Conservation (phyloP, 2,888 invertebrate species). For the Agrotis segetum region DNA sequence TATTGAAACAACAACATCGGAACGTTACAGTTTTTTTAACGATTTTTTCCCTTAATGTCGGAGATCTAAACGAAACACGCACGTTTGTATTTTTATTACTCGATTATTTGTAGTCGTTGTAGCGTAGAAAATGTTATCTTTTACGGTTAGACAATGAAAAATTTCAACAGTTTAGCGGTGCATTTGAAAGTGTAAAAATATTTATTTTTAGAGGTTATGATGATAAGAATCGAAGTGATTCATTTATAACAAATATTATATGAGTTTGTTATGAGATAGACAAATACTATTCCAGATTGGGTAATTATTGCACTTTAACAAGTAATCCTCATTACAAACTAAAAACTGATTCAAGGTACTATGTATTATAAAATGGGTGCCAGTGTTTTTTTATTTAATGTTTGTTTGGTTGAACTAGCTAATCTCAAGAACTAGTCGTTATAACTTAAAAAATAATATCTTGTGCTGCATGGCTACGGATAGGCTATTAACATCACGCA, state of each 20-base stretch:
- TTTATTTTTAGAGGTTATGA: neutral
- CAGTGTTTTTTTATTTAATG: no score
- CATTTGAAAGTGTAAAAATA: constrained; percentile 26
- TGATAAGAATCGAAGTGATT: neutral
- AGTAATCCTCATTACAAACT: neutral
- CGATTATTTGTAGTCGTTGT: constrained; percentile 45
- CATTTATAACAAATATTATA: neutral
- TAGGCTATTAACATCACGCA: no score
- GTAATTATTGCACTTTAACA: neutral
- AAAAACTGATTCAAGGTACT: neutral
- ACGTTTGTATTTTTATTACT: constrained; percentile 46
- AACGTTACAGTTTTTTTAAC: constrained; percentile 33
- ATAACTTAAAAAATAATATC: no score
- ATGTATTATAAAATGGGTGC: no score
- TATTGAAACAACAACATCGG: constrained; percentile 36
- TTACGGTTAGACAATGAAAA: constrained; percentile 35
- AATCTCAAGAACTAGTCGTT: no score
- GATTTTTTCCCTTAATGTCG: constrained; percentile 30
- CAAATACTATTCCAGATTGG: neutral
- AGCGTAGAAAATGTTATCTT: constrained; percentile 36
- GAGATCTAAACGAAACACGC: constrained; percentile 52
- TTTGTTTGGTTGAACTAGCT: no score
- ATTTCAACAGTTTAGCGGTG: constrained; percentile 12
- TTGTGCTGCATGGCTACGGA: no score
- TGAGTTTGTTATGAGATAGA: neutral